Evolutionary conservation across 1,140 invertebrate genomes (phyloP).

Genomic region (Hylyphantes graminicola): DNA sequence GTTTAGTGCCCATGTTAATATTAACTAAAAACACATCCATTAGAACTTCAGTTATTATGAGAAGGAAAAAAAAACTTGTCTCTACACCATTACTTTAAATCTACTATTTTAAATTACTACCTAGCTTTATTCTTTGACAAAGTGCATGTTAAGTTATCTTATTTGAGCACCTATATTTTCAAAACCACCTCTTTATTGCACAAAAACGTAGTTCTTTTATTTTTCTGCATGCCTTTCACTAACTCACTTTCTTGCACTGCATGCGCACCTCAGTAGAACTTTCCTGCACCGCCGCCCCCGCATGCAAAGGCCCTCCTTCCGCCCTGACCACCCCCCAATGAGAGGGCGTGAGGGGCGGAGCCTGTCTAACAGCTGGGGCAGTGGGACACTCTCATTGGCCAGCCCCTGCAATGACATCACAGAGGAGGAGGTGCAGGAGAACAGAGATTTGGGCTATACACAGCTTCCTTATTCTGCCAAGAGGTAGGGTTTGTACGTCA

Average conservation of each 20-base stretch:
- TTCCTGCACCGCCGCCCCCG: conserved; percentile 3
- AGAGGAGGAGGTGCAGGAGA: conserved; percentile 36
- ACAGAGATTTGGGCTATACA: conserved; percentile 44
- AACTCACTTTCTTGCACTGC: neutral
- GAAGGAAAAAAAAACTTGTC: no score
- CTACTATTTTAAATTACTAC: no score
- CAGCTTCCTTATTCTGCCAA: conserved; percentile 39
- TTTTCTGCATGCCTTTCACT: neutral
- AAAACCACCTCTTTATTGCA: no score
- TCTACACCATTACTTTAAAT: no score
- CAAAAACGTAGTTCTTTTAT: no score
- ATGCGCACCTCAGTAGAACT: conserved; percentile 32
- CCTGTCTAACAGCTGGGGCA: conserved; percentile 17
- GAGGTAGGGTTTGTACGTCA: conserved; percentile 20
- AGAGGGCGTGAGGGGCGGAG: neutral
- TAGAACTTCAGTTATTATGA: no score
- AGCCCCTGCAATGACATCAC: conserved; percentile 28
- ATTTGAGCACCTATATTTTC: no score
- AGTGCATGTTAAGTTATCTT: no score
- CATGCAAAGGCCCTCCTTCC: neutral
- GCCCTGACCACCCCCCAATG: neutral
- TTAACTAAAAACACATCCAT: no score
- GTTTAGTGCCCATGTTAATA: no score
- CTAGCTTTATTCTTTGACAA: no score
- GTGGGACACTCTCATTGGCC: conserved; percentile 30